phyloP scores from a whole-genome alignment of 2,888 invertebrate species.

The Hydraecia micacea region DNA sequence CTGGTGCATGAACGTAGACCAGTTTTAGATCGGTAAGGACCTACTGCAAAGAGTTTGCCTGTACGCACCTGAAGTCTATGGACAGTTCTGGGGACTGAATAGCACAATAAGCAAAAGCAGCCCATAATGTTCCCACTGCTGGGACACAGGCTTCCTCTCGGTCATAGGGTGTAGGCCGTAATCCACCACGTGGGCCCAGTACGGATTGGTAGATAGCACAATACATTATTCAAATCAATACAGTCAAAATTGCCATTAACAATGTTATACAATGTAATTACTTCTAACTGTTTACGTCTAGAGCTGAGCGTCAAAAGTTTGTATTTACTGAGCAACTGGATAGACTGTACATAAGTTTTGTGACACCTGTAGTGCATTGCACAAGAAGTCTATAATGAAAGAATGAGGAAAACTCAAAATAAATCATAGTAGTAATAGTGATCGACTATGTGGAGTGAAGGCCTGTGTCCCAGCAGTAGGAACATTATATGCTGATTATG shows the following conservation, averaged over 20 bases:
- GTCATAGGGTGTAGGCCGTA: too few relatives aligned
- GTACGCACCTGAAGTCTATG: constrained; percentile 12
- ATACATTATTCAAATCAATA: neutral
- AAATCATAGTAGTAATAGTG: neutral
- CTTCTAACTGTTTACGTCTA: too few relatives aligned
- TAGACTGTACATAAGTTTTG: neutral
- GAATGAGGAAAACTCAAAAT: too few relatives aligned
- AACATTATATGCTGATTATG: too few relatives aligned
- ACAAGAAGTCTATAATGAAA: too few relatives aligned
- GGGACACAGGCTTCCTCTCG: too few relatives aligned
- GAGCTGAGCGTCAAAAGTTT: neutral
- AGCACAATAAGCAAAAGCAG: neutral
- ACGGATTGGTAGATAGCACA: neutral
- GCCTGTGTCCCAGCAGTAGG: too few relatives aligned
- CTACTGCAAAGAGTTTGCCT: constrained; percentile 12
- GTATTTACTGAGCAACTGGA: neutral
- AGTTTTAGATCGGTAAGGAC: constrained; percentile 7
- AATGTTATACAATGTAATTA: neutral
- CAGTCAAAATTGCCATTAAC: neutral
- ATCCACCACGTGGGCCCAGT: too few relatives aligned
- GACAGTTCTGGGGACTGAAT: neutral
- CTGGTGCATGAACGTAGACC: constrained; percentile 9
- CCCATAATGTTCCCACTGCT: too few relatives aligned
- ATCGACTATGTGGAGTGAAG: neutral
- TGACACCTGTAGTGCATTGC: too few relatives aligned